phyloP scores from a whole-genome alignment of 2,113 vertebrate species.

The Thryonomys swinderianus region DNA sequence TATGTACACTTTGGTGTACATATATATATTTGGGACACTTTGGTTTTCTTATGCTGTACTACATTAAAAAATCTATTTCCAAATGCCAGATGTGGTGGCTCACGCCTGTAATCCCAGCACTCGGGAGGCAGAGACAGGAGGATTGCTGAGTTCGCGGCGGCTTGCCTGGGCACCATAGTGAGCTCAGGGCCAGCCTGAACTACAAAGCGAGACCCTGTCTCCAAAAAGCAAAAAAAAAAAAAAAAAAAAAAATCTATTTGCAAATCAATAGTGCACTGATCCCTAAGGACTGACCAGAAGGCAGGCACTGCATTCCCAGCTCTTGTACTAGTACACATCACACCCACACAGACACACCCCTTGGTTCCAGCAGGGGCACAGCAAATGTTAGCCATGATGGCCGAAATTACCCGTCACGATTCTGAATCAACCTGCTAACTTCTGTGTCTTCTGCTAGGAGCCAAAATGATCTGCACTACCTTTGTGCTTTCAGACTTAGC shows the following conservation, averaged over 20 bases:
- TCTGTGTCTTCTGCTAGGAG: not conserved
- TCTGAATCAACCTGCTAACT: not conserved
- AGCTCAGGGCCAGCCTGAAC: too few relatives aligned
- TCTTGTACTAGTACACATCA: not conserved
- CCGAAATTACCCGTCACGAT: not conserved
- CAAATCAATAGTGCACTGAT: not conserved
- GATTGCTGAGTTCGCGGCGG: too few relatives aligned
- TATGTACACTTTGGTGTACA: slow-evolving; percentile 23
- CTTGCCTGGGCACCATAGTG: too few relatives aligned
- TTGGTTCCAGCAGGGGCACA: not conserved
- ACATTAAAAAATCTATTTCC: not conserved
- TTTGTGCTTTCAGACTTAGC: slow-evolving; percentile 37
- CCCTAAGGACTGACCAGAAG: not conserved
- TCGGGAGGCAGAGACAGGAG: too few relatives aligned
- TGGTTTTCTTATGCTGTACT: not conserved
- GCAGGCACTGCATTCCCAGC: not conserved
- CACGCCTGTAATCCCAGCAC: too few relatives aligned
- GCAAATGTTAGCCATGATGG: not conserved
- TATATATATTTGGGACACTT: too few relatives aligned
- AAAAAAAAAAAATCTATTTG: too few relatives aligned
- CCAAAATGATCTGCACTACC: not conserved
- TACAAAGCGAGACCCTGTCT: too few relatives aligned
- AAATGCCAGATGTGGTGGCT: too few relatives aligned
- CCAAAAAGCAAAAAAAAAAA: too few relatives aligned
- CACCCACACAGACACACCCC: not conserved